These are phyloP conservation scores for Malurus alboscapulatus DNA, from an alignment of 2,113 vertebrate genomes.

Conservation along the genomic window DNA sequence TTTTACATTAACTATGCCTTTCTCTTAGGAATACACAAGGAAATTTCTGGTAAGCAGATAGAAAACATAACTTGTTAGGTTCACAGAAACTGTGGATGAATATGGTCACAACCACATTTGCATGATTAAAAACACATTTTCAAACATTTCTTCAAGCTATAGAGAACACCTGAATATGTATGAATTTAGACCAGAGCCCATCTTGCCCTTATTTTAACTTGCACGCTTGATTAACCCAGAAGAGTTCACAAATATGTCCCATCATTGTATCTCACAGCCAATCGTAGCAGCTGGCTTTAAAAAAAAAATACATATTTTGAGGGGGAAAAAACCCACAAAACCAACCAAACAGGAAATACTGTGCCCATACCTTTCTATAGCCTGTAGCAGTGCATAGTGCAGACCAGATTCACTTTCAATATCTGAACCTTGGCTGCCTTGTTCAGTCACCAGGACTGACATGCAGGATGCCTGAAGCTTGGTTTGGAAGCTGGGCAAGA, in stretches of 20 bases:
- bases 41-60: neutral
- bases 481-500: neutral
- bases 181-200: neutral
- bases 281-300: neutral
- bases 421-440: neutral
- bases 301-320: neutral
- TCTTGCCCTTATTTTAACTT: neutral
- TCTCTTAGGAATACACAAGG: neutral
- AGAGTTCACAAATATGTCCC: neutral
- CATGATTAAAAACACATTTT: neutral
- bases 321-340: rapidly evolving
- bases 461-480: neutral
- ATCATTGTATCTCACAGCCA: neutral
- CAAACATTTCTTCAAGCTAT: neutral
- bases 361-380: neutral
- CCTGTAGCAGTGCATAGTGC: neutral
- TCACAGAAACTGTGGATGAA: neutral
- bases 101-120: neutral
- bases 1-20: neutral
- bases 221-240: neutral
- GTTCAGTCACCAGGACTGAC: neutral
- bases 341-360: neutral
- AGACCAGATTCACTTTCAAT: neutral
- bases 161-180: neutral
- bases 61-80: neutral